A percentile compares a stretch with the other conserved stretches of the same genome.
Conservation (phyloP, 2,888 invertebrate genomes). For the Xestia xanthographa region DNA sequence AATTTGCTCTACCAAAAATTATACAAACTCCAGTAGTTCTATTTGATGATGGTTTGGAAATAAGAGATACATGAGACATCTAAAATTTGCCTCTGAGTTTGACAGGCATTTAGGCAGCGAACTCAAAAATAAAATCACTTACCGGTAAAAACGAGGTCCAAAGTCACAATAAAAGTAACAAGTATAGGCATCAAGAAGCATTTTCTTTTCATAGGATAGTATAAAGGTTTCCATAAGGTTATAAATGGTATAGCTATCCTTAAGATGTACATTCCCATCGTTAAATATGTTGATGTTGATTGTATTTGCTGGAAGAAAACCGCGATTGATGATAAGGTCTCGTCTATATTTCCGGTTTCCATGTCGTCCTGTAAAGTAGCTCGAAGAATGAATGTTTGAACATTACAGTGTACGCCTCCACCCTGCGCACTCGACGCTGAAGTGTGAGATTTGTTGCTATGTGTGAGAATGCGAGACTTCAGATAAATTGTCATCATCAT, state of each 20-base stretch:
- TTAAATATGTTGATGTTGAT: conserved; percentile 83
- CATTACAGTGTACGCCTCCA: conserved; percentile 3
- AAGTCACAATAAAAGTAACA: conserved; percentile 84
- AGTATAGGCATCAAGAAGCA: conserved; percentile 86
- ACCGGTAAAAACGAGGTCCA: conserved; percentile 90
- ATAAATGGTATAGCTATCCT: conserved; percentile 81
- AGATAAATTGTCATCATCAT: background rate
- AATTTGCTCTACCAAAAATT: background rate
- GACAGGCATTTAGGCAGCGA: background rate
- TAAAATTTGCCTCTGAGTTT: background rate
- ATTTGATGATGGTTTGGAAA: background rate
- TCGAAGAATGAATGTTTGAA: conserved; percentile 24
- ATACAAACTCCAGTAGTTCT: background rate
- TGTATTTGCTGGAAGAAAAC: conserved; percentile 80
- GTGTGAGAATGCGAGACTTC: background rate
- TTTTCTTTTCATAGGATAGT: conserved; percentile 81
- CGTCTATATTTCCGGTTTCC: conserved; percentile 21
- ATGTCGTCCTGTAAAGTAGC: conserved; percentile 34
- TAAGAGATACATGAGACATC: background rate
- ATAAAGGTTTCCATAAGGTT: conserved; percentile 82
- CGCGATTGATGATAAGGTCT: conserved; percentile 33
- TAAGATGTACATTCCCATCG: conserved; percentile 84
- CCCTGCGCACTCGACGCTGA: background rate
- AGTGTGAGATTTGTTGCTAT: background rate
- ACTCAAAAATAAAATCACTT: conserved; percentile 8